Evolutionary conservation across 2,888 invertebrate species (phyloP), one percentile per base, ranked within the genome.

Genomic region (Euzetes globulus): DNA sequence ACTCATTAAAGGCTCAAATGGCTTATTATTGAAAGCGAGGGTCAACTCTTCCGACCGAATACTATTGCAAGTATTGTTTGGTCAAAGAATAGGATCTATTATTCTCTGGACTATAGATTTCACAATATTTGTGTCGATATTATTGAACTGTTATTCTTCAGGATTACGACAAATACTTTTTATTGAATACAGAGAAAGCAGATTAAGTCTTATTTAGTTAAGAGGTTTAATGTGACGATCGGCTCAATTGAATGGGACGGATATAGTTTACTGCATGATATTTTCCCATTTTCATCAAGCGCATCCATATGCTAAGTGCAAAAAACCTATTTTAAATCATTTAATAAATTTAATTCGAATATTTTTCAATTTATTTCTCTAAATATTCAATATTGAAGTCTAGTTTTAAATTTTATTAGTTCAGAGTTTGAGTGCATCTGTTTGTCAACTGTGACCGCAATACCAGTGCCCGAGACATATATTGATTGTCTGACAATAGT

Each of bases 221-320:
- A 65, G 65, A 19, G 65, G 15, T 41, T 65, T 65, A 41, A 41
- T 65, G 33, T 65, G 65, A 65, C 37, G 6, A 65, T 58, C 65
- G 29, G 65, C 13, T 41, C 41, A 41, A 41, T 65, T 65, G 5
- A n/a, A 33, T 41, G 17, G 65, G 65, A 65, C 65, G 33, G 58
- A 58, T 58, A 58, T 58, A 27, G 15, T 17, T 13, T 2, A 1
- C 27, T 4, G 5, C 11, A 41, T 29, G 29, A 58, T 17, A 58
- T 29, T n/a, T n/a, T n/a, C n/a, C n/a, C n/a, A n/a, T n/a, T n/a
- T n/a, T 41, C 41, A 33, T 7, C 33, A 33, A 33, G 4, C 33
- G 4, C 33, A 7, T 33, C 7, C 7, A 33, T 41, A n/a, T 41
- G 41, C 7, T 13, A 9, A 13, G 11, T 41, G 33, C 33, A 33